phyloP scores from a whole-genome alignment of 2,113 vertebrate genomes.

The Octodon degus region DNA sequence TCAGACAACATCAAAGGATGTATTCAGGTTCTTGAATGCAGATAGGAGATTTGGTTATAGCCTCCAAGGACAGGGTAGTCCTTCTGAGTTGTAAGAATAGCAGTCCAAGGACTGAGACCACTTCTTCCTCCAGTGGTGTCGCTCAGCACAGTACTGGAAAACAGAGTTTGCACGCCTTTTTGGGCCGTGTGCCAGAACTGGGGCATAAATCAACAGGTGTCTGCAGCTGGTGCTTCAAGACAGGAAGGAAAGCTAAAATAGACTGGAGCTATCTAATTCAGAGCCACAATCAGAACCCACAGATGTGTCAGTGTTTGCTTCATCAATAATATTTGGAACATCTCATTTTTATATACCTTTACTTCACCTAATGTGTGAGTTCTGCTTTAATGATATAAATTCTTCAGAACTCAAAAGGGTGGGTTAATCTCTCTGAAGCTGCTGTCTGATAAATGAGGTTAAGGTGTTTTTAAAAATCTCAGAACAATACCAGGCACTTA shows the following conservation, averaged over 20 bases:
- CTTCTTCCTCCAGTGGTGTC: background rate
- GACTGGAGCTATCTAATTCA: background rate
- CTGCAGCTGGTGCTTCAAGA: background rate
- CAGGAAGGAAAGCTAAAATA: background rate
- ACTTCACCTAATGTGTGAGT: slow-evolving; percentile 31
- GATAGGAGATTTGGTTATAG: background rate
- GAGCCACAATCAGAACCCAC: background rate
- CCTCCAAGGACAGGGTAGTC: background rate
- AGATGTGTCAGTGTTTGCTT: slow-evolving; percentile 22
- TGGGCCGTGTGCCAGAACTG: background rate
- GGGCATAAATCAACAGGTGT: background rate
- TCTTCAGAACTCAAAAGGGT: background rate
- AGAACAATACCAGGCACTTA: background rate
- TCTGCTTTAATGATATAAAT: background rate
- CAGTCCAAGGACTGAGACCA: background rate
- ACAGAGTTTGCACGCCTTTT: background rate
- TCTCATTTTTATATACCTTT: slow-evolving; percentile 33
- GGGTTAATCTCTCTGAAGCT: background rate
- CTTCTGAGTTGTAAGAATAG: background rate
- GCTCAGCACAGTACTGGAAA: background rate
- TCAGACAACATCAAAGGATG: background rate
- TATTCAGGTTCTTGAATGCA: background rate
- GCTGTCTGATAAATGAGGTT: background rate
- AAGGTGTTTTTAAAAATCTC: background rate
- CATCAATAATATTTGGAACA: slow-evolving; percentile 27